Evolutionary conservation across 2,113 vertebrate species (phyloP), one percentile per base, ranked within the genome.

Genomic region (Mohoua ochrocephala): DNA sequence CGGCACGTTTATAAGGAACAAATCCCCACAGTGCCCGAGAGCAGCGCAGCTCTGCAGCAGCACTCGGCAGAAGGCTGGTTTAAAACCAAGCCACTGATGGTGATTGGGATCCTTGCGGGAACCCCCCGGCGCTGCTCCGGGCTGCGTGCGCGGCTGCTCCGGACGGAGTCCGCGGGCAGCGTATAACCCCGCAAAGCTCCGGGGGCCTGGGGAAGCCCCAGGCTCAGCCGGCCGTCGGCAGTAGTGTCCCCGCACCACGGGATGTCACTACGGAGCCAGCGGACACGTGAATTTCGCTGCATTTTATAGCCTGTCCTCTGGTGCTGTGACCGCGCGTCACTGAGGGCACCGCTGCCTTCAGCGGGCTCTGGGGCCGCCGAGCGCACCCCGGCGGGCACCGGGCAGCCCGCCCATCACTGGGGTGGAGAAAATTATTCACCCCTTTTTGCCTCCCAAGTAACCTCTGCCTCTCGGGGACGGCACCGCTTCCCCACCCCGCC

Each of bases 241-340:
- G 23, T 59, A 3, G 71, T 63, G 84, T 8, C 91, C 84, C 45
- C 26, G 42, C 10, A 47, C 95, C 96, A 22, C 91, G 41, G 96
- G 96, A 95, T 92, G 96, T 96, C 96, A 95, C 89, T 91, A 18
- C 8, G 92, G 95, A 96, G 95, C 96, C 9, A 11, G 64, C 1
- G 33, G 70, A 76, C 14, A 2, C 87, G 17, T 5, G 11, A 1
- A 18, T 60, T 52, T 22, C 30, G 13, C 33, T 3, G 61, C 26
- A 5, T 27, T 75, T 59, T 15, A 13, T 0, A 26, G 80, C 83
- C 39, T 49, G 21, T 39, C 67, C 64, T n/a, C 35, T 2, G 8
- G 21, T 5, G 79, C 63, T 23, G 37, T 8, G 33, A 7, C 7
- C 21, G 52, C 35, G 26, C 5, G 14, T 22, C 78, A 13, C 4